Evolutionary conservation across 2,797 vertebrate genomes (phyloP), one percentile per base, ranked within the genome.

Genomic region (Nyctibius grandis): DNA sequence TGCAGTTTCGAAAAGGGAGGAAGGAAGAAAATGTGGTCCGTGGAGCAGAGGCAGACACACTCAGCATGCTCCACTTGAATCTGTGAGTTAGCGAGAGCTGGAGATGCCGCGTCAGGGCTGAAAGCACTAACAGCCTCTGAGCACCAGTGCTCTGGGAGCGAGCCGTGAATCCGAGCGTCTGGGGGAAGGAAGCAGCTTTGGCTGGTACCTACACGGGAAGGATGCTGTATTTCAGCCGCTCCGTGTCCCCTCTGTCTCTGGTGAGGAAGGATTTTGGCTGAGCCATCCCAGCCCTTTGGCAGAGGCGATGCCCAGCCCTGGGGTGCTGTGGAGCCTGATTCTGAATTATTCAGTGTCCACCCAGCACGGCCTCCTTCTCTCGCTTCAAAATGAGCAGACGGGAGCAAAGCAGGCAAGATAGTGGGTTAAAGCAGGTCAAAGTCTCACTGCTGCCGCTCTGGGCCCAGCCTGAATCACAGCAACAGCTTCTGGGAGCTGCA

Each of bases 291-390:
- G 72, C 69, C 95, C 77, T 85, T 60, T 33, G 83, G 97, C 94
- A 96, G 95, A 97, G 97, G 97, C 31, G 81, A 93, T 93, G 88
- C 79, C 91, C 93, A 84, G 84, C 59, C 56, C 65, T 1, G 4
- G 45, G 91, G 57, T 28, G 80, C 89, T 85, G 83, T 3, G 0
- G 91, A 92, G 85, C 61, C 89, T 40, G 88, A 74, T 82, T 75
- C 73, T 91, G 97, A 98, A 98, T 98, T 98, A 98, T 98, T 98
- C 98, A 98, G 93, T 4, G 74, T 88, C 97, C 96, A 96, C 95
- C 72, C 95, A 96, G 97, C 97, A 80, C 93, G 89, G 95, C 77
- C 80, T 93, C 93, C 97, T 97, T 97, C 85, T 96, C 96, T 96
- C 86, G 18, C 97, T 97, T 95, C 51, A 70, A 20, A 91, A 91